Evolutionary conservation across 2,113 vertebrate genomes (phyloP).

Genomic region (Cygnus buccinator): DNA sequence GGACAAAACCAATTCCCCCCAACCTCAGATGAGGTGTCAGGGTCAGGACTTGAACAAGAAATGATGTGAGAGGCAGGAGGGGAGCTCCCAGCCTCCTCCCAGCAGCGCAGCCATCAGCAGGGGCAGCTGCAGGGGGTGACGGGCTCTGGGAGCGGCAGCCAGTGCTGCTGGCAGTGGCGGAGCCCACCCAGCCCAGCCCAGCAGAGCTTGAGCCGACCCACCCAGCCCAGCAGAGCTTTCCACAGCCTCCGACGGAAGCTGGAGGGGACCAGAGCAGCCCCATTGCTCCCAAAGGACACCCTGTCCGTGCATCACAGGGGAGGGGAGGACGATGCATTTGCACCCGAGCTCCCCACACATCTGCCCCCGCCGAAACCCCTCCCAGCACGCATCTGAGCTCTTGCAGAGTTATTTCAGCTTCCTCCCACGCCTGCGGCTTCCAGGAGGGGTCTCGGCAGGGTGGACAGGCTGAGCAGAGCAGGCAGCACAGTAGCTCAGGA

Average conservation of each 20-base stretch:
- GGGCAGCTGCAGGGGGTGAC: neutral
- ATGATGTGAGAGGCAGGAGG: neutral
- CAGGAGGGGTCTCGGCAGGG: accelerated
- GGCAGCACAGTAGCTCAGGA: neutral
- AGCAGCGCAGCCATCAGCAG: neutral
- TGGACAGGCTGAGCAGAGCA: neutral
- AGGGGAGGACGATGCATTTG: neutral
- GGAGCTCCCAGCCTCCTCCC: accelerated
- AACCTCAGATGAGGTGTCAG: neutral
- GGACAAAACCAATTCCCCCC: neutral
- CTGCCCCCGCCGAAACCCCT: neutral
- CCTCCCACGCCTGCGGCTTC: neutral
- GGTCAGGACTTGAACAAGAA: neutral
- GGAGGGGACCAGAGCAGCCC: neutral
- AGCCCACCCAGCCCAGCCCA: neutral
- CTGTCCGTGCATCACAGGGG: neutral
- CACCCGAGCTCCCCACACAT: neutral
- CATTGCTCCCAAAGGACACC: neutral
- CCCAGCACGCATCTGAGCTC: accelerated
- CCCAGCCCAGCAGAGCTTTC: neutral
- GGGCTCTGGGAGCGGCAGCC: accelerated
- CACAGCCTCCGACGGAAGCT: neutral
- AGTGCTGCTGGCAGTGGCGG: neutral
- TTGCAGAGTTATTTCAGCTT: neutral
- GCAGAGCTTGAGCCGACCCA: neutral